A percentile compares a stretch with the other conserved stretches of the same genome.
These are phyloP conservation scores for Ochotona curzoniae DNA, from an alignment of 2,113 vertebrate species.

Conservation along the genomic window DNA sequence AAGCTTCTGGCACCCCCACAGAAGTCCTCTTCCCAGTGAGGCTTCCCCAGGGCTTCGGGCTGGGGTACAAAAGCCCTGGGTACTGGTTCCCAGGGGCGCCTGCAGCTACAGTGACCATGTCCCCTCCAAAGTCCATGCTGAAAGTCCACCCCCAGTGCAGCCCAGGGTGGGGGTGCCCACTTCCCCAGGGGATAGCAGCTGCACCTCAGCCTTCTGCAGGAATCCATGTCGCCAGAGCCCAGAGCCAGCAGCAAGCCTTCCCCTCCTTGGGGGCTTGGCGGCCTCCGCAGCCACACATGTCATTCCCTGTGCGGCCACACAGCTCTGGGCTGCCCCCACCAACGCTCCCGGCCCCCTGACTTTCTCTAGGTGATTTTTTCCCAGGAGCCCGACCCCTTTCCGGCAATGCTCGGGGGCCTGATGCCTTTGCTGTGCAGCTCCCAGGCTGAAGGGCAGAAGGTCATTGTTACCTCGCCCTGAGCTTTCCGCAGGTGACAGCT, in stretches of 20 bases:
- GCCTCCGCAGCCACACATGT: no score
- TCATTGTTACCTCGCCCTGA: no score
- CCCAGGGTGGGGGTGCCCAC: not conserved
- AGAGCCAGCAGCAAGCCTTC: no score
- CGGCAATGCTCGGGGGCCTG: no score
- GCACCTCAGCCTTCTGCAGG: not conserved
- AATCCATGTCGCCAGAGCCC: not conserved
- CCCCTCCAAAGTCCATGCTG: no score
- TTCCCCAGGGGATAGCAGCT: not conserved
- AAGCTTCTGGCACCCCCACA: no score
- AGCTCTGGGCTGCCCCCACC: not conserved
- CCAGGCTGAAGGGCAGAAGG: no score
- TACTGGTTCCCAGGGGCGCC: not conserved
- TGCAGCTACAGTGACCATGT: not conserved
- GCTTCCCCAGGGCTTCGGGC: not conserved
- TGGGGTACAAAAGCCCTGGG: not conserved
- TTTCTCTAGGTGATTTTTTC: not conserved
- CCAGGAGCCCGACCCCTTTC: not conserved
- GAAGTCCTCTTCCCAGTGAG: constrained; percentile 67
- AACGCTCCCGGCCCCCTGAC: no score
- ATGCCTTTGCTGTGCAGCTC: no score
- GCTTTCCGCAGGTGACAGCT: no score
- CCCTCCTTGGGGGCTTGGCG: no score
- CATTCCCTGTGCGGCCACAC: not conserved
- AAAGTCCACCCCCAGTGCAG: not conserved